Evolutionary conservation across 2,113 vertebrate genomes (phyloP).

Genomic region (Excalfactoria chinensis): DNA sequence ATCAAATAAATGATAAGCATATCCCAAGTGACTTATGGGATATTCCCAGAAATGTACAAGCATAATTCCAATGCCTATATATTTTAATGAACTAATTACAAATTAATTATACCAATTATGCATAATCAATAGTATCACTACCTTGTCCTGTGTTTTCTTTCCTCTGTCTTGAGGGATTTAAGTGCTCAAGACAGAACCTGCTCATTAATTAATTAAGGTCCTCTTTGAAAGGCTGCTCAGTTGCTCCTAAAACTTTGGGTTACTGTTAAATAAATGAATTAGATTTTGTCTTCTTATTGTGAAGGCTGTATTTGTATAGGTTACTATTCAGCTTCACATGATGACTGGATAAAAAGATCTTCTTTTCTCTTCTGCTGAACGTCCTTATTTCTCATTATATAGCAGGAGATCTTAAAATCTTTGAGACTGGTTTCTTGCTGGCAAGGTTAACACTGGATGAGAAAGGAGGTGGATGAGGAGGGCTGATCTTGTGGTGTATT

Average conservation of each 20-base stretch:
- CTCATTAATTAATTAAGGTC: background rate
- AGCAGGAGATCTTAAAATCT: background rate
- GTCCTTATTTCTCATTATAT: background rate
- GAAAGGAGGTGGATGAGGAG: background rate
- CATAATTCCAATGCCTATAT: slow-evolving; percentile 68
- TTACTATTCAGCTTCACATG: background rate
- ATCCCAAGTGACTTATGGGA: slow-evolving; percentile 60
- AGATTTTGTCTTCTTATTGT: background rate
- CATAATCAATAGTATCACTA: slow-evolving; percentile 65
- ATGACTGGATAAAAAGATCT: rapidly evolving
- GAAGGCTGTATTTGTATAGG: background rate
- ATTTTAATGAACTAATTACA: slow-evolving; percentile 73
- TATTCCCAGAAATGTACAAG: slow-evolving; percentile 73
- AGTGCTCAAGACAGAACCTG: background rate
- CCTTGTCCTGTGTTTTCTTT: slow-evolving; percentile 60
- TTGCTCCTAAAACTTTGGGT: background rate
- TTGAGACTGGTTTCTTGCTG: background rate
- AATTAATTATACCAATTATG: slow-evolving; percentile 72
- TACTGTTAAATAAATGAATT: background rate
- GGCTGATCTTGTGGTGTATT: background rate
- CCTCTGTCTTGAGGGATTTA: slow-evolving; percentile 43
- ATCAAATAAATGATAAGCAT: slow-evolving; percentile 66
- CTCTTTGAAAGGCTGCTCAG: background rate
- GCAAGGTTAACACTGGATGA: background rate
- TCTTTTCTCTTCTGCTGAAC: background rate